Evolutionary conservation across 2,888 invertebrate species (phyloP).

Genomic region (Drosophila fulvimacula): DNA sequence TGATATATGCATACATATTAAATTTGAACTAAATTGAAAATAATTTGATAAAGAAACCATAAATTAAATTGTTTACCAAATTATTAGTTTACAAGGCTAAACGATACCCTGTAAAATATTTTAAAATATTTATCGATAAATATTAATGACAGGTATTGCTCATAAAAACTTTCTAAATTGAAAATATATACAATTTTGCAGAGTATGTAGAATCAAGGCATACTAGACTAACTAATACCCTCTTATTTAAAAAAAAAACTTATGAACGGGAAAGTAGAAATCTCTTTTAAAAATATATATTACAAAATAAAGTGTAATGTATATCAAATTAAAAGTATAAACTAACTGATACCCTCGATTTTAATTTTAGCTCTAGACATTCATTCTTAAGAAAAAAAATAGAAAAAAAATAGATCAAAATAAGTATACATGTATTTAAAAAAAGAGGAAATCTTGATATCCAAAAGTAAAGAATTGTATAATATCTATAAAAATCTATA

Average conservation of each 20-base stretch:
- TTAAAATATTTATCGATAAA: neutral
- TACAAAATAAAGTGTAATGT: neutral
- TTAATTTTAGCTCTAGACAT: neutral
- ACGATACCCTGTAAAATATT: neutral
- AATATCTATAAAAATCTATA: no score
- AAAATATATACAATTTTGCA: no score
- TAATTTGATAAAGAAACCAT: neutral
- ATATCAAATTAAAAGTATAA: neutral
- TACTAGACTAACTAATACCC: neutral
- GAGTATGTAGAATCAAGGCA: no score
- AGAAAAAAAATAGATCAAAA: neutral
- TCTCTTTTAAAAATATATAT: neutral
- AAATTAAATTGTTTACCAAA: neutral
- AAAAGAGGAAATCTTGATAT: no score
- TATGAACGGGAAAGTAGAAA: no score
- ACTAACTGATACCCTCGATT: neutral
- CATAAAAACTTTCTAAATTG: neutral
- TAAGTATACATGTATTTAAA: neutral
- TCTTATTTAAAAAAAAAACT: neutral
- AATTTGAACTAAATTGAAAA: neutral
- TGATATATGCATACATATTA: no score
- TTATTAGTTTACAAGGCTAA: neutral
- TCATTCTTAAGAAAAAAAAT: neutral
- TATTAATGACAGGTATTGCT: neutral
- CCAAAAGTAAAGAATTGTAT: no score